Conservation (phyloP, 2,888 invertebrate species). For the Mayetiola destructor region DNA sequence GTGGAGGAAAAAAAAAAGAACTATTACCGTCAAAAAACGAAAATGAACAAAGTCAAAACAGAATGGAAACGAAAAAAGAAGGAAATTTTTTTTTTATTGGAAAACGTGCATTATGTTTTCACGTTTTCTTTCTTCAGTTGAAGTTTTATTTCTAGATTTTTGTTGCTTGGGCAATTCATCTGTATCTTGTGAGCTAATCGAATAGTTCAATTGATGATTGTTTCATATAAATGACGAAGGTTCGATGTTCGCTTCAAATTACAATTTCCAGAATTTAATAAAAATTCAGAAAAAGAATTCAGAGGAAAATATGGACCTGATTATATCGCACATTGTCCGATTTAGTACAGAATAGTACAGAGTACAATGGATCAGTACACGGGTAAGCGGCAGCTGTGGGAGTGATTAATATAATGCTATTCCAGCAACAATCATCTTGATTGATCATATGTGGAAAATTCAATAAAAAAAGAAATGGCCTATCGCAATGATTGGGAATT, state of each 20-base stretch:
- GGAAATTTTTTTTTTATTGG: too few species aligned
- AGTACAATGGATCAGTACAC: too few species aligned
- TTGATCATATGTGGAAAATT: too few species aligned
- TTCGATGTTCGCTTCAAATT: too few species aligned
- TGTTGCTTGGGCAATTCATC: not conserved
- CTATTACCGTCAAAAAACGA: not conserved
- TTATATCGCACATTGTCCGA: not conserved
- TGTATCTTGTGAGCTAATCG: not conserved
- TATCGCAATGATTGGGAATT: too few species aligned
- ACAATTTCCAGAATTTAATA: not conserved
- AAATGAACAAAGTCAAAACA: not conserved
- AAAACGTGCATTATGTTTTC: slow-evolving; percentile 9
- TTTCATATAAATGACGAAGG: too few species aligned
- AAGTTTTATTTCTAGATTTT: slow-evolving; percentile 1
- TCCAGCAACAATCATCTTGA: not conserved
- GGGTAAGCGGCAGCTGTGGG: not conserved
- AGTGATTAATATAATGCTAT: not conserved
- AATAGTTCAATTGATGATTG: not conserved
- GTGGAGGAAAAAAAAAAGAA: not conserved
- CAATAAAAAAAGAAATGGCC: too few species aligned
- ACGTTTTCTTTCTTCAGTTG: not conserved
- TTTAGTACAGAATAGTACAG: not conserved
- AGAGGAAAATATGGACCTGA: not conserved
- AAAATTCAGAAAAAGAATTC: not conserved
- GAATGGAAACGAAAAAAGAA: not conserved